A percentile compares a stretch with the other conserved stretches of the same genome.
These are phyloP conservation scores for Thera obeliscata DNA, from an alignment of 2,888 invertebrate species.

Conservation along the genomic window DNA sequence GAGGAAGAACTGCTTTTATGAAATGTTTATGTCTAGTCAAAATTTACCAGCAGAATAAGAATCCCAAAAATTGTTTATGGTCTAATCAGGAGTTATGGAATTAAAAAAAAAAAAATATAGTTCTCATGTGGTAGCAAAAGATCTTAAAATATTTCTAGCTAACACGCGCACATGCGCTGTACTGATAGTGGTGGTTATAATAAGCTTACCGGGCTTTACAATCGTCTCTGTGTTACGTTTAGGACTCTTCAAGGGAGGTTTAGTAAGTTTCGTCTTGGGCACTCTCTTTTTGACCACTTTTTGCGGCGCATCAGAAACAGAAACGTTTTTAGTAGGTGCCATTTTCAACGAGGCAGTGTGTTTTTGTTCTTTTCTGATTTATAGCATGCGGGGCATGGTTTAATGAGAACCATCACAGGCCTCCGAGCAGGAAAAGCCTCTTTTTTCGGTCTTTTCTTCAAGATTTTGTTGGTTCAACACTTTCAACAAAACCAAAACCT, in stretches of 20 bases:
- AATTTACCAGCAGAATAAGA: too few relatives aligned
- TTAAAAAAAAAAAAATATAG: too few relatives aligned
- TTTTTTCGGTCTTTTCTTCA: not conserved
- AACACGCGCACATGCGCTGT: too few relatives aligned
- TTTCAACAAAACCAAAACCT: too few relatives aligned
- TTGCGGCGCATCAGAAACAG: slow-evolving; percentile 21
- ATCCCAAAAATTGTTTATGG: too few relatives aligned
- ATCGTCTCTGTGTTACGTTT: slow-evolving; percentile 44
- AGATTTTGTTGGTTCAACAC: too few relatives aligned
- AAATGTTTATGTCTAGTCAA: too few relatives aligned
- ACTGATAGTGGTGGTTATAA: too few relatives aligned
- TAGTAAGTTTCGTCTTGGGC: slow-evolving; percentile 40
- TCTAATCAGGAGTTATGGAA: too few relatives aligned
- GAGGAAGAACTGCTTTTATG: too few relatives aligned
- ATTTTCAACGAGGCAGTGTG: slow-evolving; percentile 25
- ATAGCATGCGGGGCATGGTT: not conserved
- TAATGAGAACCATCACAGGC: slow-evolving; percentile 7
- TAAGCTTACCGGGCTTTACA: slow-evolving; percentile 27
- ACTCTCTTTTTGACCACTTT: slow-evolving; percentile 24
- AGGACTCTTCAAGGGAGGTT: slow-evolving; percentile 46
- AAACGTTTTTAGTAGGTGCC: slow-evolving; percentile 35
- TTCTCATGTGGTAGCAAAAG: too few relatives aligned
- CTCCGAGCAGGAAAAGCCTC: not conserved
- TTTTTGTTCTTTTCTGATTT: not conserved
- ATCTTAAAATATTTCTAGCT: too few relatives aligned